Evolutionary conservation across 64 coral and sea anemone genomes (phyloP), one percentile per base, ranked within the genome.

Genomic region (Actinia equina): DNA sequence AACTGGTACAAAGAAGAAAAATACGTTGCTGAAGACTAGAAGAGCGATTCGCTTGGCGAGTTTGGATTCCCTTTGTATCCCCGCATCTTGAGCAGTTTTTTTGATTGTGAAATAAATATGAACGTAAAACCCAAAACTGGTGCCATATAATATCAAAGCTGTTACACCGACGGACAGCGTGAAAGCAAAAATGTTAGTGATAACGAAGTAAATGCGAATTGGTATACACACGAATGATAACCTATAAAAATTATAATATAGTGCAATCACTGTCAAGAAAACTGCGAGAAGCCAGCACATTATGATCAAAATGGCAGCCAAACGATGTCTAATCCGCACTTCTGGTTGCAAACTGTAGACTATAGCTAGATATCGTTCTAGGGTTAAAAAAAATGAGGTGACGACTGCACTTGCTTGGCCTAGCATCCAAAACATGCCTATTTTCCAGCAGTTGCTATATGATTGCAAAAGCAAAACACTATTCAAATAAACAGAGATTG

Each of bases 381-480:
- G 41, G 71, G 71, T 77, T 25, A 77, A 43, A 23, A 11, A 43
- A 15, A 77, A 77, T 23, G 71, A 77, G n/a, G 71, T 77, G 71
- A 77, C 71, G 71, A 77, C 71, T 77, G 71, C n/a, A 30, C 71
- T 43, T n/a, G 71, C n/a, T 77, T 77, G 71, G 13, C 71, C 71
- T 30, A 77, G 41, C 71, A 77, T 77, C 71, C 71, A 77, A 77
- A 37, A 43, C 5, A 77, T 30, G 18, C 71, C 71, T 30, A 77
- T n/a, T 43, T 89, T 64, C 51, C 7, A 44, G 79, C 90, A 95
- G 22, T 65, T 0, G 0, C n/a, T 15, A 79, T 41, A 6, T 17
- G 16, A 17, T 9, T 16, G 13, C 17, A 46, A 13, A 20, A 79
- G 44, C 77, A 41, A 15, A 44, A 43, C n/a, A 17, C 0, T 44